Base-by-base conservation (phyloP, 2,113 vertebrate genomes). In the Megaleporinus macrocephalus region DNA sequence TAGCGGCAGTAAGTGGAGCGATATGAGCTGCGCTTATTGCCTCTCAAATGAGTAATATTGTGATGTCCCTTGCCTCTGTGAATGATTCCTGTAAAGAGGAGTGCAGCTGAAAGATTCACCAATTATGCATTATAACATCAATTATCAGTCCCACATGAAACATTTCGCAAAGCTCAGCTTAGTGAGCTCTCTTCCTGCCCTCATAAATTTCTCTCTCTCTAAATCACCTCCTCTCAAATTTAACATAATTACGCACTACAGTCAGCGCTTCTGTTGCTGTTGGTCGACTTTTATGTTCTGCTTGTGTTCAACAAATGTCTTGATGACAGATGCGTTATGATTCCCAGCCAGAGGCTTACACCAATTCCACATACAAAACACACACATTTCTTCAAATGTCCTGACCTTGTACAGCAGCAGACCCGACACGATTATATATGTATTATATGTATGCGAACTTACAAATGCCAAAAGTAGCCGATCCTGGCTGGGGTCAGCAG, bases 111-210 rank as follows among this genome's bases (percentile, higher is more conserved):
- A 27, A 65, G 27, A 27, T 36, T 63, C 27, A 24, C 15, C 57
- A 36, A 69, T 36, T 22, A 69, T 22, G 3, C 18, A 22, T 41
- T 13, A 72, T 20, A 27, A 2, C 55, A 68, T 75, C 49, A 73
- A 41, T 80, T 41, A 51, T 73, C 57, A 49, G 26, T 5, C 24
- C 57, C 10, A 33, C 20, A 33, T 65, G 70, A 44, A 80, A 65
- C 22, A 70, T 18, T 61, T 36, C 22, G 18, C 27, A 10, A 51
- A 53, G 51, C 49, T 61, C 27, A 51, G 20, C 22, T 73, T 44
- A 51, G 33, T 61, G 57, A 49, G 79, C 18, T 29, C 41, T 51
- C 51, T 51, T 15, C 24, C 24, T 63, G 70, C 9, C 49, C 24
- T 57, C 29, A 20, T 55, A 30, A 77, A 7, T 30, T n/a, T n/a